These are phyloP conservation scores for Cardiocondyla obscurior DNA, from an alignment of 1,140 invertebrate species.

Conservation along the genomic window DNA sequence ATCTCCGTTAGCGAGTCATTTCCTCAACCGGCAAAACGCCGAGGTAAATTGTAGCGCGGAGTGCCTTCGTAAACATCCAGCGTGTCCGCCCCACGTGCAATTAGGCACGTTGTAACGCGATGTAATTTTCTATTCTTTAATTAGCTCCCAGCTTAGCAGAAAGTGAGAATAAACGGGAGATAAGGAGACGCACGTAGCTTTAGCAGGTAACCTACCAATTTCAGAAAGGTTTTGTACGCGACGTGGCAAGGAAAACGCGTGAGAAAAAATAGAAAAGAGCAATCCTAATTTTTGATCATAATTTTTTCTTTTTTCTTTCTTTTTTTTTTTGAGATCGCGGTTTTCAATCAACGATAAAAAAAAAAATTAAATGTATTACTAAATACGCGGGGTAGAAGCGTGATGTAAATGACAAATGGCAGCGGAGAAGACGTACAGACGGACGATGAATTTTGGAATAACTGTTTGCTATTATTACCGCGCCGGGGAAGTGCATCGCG, in stretches of 20 bases:
- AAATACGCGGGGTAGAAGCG: not conserved
- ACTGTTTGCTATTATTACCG: conserved; percentile 48
- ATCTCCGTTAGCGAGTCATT: conserved; percentile 23
- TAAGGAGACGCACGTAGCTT: not conserved
- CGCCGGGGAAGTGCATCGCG: conserved; percentile 4
- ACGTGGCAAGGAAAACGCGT: not conserved
- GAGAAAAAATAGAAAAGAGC: not conserved
- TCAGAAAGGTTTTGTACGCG: not conserved
- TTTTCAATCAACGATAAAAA: not conserved
- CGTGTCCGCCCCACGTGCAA: not conserved
- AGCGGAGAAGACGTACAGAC: conserved; percentile 1
- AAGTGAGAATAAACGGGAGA: not conserved
- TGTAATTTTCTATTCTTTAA: not conserved
- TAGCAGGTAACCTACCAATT: too few relatives aligned
- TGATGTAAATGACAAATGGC: not conserved
- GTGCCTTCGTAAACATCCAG: not conserved
- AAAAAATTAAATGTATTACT: conserved; percentile 1
- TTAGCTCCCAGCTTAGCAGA: not conserved
- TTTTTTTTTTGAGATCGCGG: not conserved
- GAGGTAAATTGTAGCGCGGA: not conserved
- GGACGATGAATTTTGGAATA: conserved; percentile 32
- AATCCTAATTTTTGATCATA: not conserved
- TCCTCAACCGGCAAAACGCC: not conserved
- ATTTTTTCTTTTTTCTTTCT: not conserved
- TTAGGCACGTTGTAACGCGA: not conserved